These are phyloP conservation scores for Solenodon paradoxus DNA, from an alignment of 2,113 vertebrate genomes.

Conservation along the genomic window DNA sequence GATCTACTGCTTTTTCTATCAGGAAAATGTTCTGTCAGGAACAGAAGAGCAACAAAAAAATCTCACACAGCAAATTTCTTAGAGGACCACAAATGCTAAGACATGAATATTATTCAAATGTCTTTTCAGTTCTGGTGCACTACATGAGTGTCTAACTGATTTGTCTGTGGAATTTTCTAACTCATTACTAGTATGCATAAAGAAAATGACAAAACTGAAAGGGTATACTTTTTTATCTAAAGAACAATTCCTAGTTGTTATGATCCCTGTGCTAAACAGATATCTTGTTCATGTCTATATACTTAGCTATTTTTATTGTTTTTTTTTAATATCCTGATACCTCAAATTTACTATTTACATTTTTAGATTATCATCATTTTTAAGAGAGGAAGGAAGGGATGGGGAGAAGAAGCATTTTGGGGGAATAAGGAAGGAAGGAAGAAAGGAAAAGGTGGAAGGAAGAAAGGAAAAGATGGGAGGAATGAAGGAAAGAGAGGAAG, in stretches of 20 bases:
- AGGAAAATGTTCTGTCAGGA: not conserved
- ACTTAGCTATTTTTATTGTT: not conserved
- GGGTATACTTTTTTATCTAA: not conserved
- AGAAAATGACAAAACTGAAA: not conserved
- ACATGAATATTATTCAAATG: not conserved
- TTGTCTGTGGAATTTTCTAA: not conserved
- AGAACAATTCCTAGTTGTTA: not conserved
- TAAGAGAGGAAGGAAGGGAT: too few species aligned
- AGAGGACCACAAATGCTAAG: not conserved
- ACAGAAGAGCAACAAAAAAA: not conserved
- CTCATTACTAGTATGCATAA: not conserved
- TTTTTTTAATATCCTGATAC: too few species aligned
- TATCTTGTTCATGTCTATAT: not conserved
- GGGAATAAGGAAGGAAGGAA: too few species aligned
- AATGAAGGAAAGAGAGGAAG: too few species aligned
- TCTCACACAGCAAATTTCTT: not conserved
- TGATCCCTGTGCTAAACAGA: not conserved
- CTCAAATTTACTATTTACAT: too few species aligned
- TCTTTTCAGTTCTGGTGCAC: not conserved
- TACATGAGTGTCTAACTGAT: not conserved
- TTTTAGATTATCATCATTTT: too few species aligned
- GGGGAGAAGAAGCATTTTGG: too few species aligned
- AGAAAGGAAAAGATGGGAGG: too few species aligned
- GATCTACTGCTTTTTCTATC: not conserved
- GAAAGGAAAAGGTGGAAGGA: too few species aligned